A percentile compares a stretch with the other conserved stretches of the same genome.
Conservation (phyloP, 2,797 vertebrate genomes). For the Rhabdomys pumilio region DNA sequence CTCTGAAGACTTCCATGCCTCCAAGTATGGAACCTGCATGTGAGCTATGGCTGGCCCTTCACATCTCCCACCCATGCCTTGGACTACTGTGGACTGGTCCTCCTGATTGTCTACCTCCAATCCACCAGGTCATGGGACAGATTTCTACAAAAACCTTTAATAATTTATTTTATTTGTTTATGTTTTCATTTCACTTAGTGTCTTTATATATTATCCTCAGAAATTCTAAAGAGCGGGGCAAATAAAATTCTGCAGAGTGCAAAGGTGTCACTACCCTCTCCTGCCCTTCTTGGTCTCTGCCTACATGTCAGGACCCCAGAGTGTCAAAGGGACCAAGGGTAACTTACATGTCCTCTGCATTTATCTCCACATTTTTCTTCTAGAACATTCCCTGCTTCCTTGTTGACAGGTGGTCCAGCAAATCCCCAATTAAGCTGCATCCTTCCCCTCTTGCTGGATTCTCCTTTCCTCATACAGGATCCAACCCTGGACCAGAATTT, state of each 20-base stretch:
- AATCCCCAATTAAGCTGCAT: too few relatives aligned
- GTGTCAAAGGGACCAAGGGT: not conserved
- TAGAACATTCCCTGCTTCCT: not conserved
- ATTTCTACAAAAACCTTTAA: not conserved
- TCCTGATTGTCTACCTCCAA: not conserved
- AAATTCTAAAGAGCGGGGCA: conserved; percentile 24
- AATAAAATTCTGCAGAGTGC: conserved; percentile 5
- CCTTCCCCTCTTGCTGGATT: not conserved
- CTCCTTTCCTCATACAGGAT: not conserved
- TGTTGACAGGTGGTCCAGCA: not conserved
- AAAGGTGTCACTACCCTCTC: not conserved
- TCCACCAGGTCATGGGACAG: not conserved
- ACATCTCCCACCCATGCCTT: not conserved
- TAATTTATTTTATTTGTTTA: conserved; percentile 43
- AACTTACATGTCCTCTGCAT: not conserved
- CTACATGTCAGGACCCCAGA: not conserved
- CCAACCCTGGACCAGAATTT: not conserved
- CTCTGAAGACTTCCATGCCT: not conserved
- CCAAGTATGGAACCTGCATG: too few relatives aligned
- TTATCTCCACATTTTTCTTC: not conserved
- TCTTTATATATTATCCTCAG: conserved; percentile 41
- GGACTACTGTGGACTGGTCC: not conserved
- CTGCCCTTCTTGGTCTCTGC: not conserved
- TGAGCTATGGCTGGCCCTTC: not conserved
- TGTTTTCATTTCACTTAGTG: conserved; percentile 62